Evolutionary conservation across 2,113 vertebrate species (phyloP).

Genomic region (Dipodomys ordii): DNA sequence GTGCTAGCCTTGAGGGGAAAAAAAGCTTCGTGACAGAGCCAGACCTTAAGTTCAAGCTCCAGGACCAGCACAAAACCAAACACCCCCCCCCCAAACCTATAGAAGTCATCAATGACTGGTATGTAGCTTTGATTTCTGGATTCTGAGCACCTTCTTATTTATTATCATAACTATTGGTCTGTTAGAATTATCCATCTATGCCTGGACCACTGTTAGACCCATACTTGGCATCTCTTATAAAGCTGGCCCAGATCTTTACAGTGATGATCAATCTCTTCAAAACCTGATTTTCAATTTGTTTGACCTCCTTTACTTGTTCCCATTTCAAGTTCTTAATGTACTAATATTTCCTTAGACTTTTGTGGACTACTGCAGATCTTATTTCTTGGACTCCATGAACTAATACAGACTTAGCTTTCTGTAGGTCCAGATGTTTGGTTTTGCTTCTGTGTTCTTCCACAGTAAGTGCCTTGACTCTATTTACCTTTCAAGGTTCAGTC

Average conservation of each 20-base stretch:
- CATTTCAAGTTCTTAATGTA: constrained; percentile 18
- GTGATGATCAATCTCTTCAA: neutral
- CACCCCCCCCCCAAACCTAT: no score
- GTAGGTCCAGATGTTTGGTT: neutral
- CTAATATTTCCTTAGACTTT: neutral
- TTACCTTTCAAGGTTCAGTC: neutral
- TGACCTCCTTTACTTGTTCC: neutral
- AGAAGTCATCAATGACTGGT: neutral
- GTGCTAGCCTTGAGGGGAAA: no score
- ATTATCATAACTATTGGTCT: neutral
- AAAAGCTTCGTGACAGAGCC: no score
- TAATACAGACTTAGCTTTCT: neutral
- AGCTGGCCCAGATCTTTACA: neutral
- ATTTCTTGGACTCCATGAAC: no score
- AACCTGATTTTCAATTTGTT: neutral
- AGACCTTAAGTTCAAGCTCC: no score
- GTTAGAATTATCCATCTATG: neutral
- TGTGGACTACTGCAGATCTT: neutral
- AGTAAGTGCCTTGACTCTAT: neutral
- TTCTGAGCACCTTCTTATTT: neutral
- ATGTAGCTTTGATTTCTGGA: neutral
- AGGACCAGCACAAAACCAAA: no score
- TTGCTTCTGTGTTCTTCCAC: neutral
- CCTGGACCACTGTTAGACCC: neutral
- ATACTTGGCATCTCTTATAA: neutral